Evolutionary conservation across 1,140 invertebrate species (phyloP).

Genomic region (Lerema accius): DNA sequence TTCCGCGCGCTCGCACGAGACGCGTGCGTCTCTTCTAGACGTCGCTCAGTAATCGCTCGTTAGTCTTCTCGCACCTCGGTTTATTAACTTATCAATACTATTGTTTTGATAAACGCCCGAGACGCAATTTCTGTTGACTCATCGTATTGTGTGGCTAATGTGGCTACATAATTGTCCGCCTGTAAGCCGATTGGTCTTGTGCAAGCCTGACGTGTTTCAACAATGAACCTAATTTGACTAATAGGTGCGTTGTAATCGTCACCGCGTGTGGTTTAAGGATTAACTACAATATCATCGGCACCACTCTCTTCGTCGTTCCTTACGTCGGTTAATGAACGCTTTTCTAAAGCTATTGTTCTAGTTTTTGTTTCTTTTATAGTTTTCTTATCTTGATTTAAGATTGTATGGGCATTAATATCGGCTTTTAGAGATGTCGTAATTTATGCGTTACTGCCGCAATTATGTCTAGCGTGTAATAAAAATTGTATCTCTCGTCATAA

Average conservation of each 20-base stretch:
- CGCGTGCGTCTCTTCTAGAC: constrained; percentile 46
- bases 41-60: constrained; percentile 55
- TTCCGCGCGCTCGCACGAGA: constrained; percentile 52
- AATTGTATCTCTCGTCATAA: not conserved
- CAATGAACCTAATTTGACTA: constrained; percentile 82
- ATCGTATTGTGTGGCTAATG: constrained; percentile 73
- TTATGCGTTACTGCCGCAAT: constrained; percentile 22
- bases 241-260: constrained; percentile 80
- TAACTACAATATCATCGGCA: constrained; percentile 62
- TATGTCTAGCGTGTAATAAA: constrained; percentile 12
- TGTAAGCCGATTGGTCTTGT: constrained; percentile 74
- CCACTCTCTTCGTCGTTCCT: constrained; percentile 54
- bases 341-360: constrained; percentile 73
- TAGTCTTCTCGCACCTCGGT: constrained; percentile 67
- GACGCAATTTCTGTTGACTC: constrained; percentile 76
- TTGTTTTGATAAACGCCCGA: constrained; percentile 79
- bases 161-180: constrained; percentile 70
- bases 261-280: constrained; percentile 79
- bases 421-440: constrained; percentile 15
- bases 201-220: constrained; percentile 66
- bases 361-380: constrained; percentile 46
- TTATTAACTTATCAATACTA: constrained; percentile 82
- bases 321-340: constrained; percentile 61
- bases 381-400: constrained; percentile 45
- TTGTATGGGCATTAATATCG: constrained; percentile 43